Evolutionary conservation across 2,888 invertebrate genomes (phyloP), one percentile per base, ranked within the genome.

Genomic region (Timandra comae): DNA sequence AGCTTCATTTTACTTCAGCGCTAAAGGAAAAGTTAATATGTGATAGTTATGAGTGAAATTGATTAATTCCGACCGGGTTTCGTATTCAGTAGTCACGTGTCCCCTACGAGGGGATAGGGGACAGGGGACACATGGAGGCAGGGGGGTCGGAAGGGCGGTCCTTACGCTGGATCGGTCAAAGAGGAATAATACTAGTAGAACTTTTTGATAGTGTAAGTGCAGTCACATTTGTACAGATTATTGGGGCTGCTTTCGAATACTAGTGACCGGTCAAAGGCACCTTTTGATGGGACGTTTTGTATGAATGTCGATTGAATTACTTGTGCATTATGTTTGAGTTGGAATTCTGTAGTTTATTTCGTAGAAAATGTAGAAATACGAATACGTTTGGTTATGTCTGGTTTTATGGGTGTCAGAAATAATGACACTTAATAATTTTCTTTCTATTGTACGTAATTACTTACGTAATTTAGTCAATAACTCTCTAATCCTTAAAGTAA

Each of bases 161-260:
- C 46, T 40, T 56, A 69, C 64, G 68, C 64, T 66, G 72, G 64
- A 64, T 65, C 64, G 71, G 72, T 74, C 69, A 73, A 71, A 73
- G n/a, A n/a, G 71, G 43, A 46, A 40, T 16, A 16, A 29, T 29
- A 19, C 25, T 47, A 56, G 51, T 59, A 52, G 62, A 67, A 73
- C 71, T 74, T 74, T 74, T 75, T 65, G 74, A 69, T 67, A 61
- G 61, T 9, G 24, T 11, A 35, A 39, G 41, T 47, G 52, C 66
- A 63, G 63, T 60, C 61, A 51, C 49, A 44, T 8, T 29, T 12
- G 39, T 44, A 40, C 44, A 59, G 61, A 65, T 65, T 63, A 64
- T 62, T 57, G 52, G 60, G 56, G 54, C 52, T 64, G 55, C 54
- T 56, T 52, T 56, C 50, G 49, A 49, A 56, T 57, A 65, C 68